A percentile compares a stretch with the other conserved stretches of the same genome.
Evolutionary conservation across 2,888 invertebrate species (phyloP).

Genomic region (Ptilodon capucinus): DNA sequence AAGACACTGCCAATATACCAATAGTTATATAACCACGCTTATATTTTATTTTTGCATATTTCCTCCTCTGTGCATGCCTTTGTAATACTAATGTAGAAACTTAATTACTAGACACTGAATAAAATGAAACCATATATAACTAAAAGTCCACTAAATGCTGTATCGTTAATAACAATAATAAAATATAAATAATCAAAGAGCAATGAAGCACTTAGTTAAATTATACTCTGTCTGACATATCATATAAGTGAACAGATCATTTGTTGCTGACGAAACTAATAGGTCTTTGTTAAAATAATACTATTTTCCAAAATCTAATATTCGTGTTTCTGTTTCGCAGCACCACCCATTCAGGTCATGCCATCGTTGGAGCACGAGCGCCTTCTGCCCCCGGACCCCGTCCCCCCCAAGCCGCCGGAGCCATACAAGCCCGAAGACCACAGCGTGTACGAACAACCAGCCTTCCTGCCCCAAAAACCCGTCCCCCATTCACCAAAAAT

Average conservation of each 20-base stretch:
- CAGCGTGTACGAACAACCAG: conserved; percentile 52
- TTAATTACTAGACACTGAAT: background rate
- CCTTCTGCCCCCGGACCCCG: conserved; percentile 37
- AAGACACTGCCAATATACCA: no score
- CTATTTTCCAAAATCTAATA: conserved; percentile 1
- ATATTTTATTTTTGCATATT: no score
- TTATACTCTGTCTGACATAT: no score
- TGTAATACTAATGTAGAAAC: background rate
- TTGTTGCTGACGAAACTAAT: no score
- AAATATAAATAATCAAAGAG: background rate
- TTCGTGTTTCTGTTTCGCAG: conserved; percentile 22
- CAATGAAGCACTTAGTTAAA: no score
- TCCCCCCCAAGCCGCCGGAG: conserved; percentile 54
- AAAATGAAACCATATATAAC: no score
- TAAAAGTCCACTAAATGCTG: background rate
- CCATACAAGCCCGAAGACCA: conserved; percentile 46
- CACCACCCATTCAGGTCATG: conserved; percentile 16
- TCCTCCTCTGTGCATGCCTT: background rate
- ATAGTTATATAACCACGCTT: no score
- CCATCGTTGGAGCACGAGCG: conserved; percentile 44
- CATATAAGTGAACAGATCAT: no score
- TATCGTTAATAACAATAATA: background rate
- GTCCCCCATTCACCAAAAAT: conserved; percentile 70
- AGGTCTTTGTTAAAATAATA: background rate
- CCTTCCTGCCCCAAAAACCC: conserved; percentile 55